Percentiles rank a stretch among this genome's conserved stretches.
Conservation (phyloP, 2,888 invertebrate genomes). For the Andrena hattorfiana region DNA sequence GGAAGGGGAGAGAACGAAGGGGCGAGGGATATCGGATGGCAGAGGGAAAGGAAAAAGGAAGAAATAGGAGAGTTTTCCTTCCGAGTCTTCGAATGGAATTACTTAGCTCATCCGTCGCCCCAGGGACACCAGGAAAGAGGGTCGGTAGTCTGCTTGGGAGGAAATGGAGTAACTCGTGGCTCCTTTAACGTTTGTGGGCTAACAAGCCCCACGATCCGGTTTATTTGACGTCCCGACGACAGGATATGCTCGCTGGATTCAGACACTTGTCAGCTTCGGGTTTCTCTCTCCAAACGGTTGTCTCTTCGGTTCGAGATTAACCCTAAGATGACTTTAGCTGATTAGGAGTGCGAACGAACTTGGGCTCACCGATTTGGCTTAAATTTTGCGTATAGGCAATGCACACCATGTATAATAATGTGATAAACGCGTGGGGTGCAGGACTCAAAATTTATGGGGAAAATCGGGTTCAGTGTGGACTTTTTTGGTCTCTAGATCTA, state of each 20-base stretch:
- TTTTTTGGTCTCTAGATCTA: too few species aligned
- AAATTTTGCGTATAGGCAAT: too few species aligned
- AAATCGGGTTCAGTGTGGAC: too few species aligned
- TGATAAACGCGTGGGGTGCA: too few species aligned
- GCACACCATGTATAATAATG: too few species aligned
- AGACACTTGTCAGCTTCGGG: slow-evolving; percentile 12
- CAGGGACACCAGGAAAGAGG: slow-evolving; percentile 39
- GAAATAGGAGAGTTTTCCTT: slow-evolving; percentile 43
- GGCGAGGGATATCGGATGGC: neutral
- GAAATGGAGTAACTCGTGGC: slow-evolving; percentile 35
- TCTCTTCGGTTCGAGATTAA: neutral
- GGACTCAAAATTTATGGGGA: too few species aligned
- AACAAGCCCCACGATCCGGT: slow-evolving; percentile 65
- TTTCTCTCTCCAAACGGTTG: neutral
- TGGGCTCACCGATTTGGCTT: too few species aligned
- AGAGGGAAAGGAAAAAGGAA: neutral
- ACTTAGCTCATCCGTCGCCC: slow-evolving; percentile 65
- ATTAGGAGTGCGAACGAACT: too few species aligned
- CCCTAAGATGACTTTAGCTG: neutral
- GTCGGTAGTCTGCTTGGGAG: slow-evolving; percentile 17
- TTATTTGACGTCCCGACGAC: slow-evolving; percentile 36
- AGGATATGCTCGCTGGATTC: neutral
- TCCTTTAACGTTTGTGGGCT: slow-evolving; percentile 65
- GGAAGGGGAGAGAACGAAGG: neutral
- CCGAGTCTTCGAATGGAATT: slow-evolving; percentile 67